Evolutionary conservation across 2,888 invertebrate genomes (phyloP), one percentile per base, ranked within the genome.

Genomic region (Tetragonisca angustula): DNA sequence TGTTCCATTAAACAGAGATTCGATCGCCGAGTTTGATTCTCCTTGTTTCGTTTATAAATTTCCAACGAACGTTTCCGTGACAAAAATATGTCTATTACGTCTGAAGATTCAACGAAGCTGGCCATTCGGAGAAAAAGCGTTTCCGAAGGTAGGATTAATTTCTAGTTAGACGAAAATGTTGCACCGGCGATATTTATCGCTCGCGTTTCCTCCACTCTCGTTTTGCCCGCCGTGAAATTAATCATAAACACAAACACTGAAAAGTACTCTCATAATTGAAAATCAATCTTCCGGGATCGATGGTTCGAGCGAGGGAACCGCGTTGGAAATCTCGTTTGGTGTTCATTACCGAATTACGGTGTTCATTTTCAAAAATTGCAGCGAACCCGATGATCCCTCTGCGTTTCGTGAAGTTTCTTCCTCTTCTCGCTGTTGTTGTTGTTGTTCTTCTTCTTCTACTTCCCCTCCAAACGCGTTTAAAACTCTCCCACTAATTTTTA

Each of bases 401-500:
- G 9, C 19, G 36, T 61, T 15, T 43, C 36, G 24, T n/a, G 32
- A 32, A 32, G 32, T 4, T 32, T 32, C 32, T 3, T 32, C 32
- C 4, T 43, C 11, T 43, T 43, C 43, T 43, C 11, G 11, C 11
- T 36, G 9, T 36, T 43, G 11, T 43, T 36, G 9, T 36, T 43
- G 11, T 43, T 43, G 2, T 43, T 43, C 43, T 11, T 43, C 43
- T 43, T 43, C 43, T 11, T 43, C 17, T 72, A 15, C 17, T 24
- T 74, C 43, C 43, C 15, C 21, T 1, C 5, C 15, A 19, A 64
- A 70, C 70, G 62, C 54, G 69, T 69, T 79, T 56, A 73, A 70
- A 75, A 64, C 59, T 70, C 36, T 4, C 19, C 11, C 4, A 27
- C 32, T 69, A 80, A 80, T 82, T 81, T 83, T 81, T 50, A 68